phyloP scores from a whole-genome alignment of 1,140 invertebrate genomes.

The Oppia nitens region DNA sequence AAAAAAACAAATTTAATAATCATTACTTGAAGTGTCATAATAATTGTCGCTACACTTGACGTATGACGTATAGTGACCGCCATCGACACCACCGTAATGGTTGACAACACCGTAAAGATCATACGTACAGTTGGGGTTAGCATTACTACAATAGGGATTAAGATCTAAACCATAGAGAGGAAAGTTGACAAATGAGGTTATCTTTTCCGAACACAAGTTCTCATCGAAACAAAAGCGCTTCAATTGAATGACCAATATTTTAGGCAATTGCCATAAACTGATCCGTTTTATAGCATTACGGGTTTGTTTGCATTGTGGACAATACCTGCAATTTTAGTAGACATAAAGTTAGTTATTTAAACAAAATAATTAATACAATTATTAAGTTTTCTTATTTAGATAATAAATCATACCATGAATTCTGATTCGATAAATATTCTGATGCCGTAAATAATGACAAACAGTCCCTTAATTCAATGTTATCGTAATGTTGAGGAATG shows the following conservation, averaged over 20 bases:
- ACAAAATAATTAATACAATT: too few relatives aligned
- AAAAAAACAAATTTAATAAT: too few relatives aligned
- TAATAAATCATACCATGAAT: constrained; percentile 33
- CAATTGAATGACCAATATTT: constrained; percentile 33
- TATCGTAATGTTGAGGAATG: constrained; percentile 26
- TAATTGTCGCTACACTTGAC: constrained; percentile 27
- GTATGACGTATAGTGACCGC: constrained; percentile 38
- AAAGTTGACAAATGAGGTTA: constrained; percentile 36
- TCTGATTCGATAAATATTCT: constrained; percentile 34
- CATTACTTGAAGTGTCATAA: too few relatives aligned
- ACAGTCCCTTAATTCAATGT: constrained; percentile 33
- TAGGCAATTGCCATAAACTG: constrained; percentile 31
- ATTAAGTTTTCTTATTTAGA: too few relatives aligned
- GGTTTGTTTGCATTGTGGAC: constrained; percentile 30
- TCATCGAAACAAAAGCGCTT: constrained; percentile 34
- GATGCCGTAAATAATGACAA: constrained; percentile 37
- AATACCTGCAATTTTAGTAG: too few relatives aligned
- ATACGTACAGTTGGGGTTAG: constrained; percentile 30
- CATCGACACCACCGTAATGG: constrained; percentile 35
- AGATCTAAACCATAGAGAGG: constrained; percentile 34
- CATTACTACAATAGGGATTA: background rate
- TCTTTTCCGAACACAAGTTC: constrained; percentile 35
- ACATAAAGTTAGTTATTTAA: too few relatives aligned
- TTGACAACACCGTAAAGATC: constrained; percentile 39
- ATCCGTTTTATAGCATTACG: constrained; percentile 34